These are phyloP conservation scores for Ardeotis arabs DNA, from an alignment of 2,113 vertebrate species.

Conservation along the genomic window DNA sequence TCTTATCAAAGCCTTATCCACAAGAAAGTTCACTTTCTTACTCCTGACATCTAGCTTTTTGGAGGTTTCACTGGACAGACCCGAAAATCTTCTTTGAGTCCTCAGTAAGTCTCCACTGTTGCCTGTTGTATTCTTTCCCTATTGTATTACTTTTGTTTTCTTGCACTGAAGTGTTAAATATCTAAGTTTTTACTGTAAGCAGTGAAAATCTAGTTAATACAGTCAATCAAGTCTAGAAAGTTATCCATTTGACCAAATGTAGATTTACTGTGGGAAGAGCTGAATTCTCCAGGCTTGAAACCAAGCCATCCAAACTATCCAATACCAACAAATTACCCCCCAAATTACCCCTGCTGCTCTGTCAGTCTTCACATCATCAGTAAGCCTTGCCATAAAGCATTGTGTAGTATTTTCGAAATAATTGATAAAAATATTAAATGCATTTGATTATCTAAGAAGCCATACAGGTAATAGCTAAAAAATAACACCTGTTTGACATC, in stretches of 20 bases:
- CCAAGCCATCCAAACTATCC: background rate
- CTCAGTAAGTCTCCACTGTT: background rate
- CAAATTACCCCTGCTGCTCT: background rate
- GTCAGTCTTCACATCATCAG: background rate
- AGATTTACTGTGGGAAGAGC: background rate
- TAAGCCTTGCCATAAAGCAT: background rate
- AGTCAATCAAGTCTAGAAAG: background rate
- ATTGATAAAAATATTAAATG: background rate
- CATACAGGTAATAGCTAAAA: background rate
- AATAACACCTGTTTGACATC: background rate
- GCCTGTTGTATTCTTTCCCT: background rate
- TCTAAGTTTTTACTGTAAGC: background rate
- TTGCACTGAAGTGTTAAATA: background rate
- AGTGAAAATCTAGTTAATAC: background rate
- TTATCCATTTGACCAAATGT: background rate
- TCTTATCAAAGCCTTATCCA: background rate
- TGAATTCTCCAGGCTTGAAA: background rate
- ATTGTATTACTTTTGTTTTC: background rate
- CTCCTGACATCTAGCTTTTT: background rate
- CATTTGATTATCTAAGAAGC: background rate
- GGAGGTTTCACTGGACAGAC: background rate
- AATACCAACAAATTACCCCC: background rate
- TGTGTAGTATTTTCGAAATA: background rate
- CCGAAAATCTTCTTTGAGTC: rapidly evolving
- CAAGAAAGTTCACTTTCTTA: background rate